Conservation (phyloP, 2,797 vertebrate species). For the Botia kubotai region DNA sequence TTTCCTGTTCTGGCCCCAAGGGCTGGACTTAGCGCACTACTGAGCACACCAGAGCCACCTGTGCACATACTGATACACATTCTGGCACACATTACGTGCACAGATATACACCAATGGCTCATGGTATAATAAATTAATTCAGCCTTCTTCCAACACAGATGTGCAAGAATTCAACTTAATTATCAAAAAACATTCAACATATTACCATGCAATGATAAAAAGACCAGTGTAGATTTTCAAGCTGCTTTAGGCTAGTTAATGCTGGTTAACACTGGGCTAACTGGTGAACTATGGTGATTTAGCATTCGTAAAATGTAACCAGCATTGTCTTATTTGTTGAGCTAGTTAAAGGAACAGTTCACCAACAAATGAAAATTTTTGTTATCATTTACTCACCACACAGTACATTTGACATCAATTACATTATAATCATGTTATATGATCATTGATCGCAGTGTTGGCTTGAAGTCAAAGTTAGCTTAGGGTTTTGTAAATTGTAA, state of each 20-base stretch:
- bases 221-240: not conserved
- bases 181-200: not conserved
- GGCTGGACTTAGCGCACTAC: conserved; percentile 65
- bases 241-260: not conserved
- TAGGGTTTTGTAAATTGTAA: too few species aligned
- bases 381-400: not conserved
- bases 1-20: conserved; percentile 69
- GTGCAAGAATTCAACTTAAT: conserved; percentile 21
- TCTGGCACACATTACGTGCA: conserved; percentile 42
- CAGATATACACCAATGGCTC: conserved; percentile 18
- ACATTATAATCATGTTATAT: not conserved
- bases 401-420: not conserved
- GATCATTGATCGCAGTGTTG: too few species aligned
- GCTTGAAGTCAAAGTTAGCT: too few species aligned
- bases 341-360: not conserved
- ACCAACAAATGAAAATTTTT: not conserved
- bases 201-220: too few species aligned
- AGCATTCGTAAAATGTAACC: not conserved
- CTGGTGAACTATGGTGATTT: not conserved
- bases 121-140: conserved; percentile 34
- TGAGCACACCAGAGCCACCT: conserved; percentile 63
- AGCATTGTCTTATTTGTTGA: not conserved
- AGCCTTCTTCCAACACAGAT: conserved; percentile 49
- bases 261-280: not conserved
- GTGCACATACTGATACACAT: conserved; percentile 56